Conservation (phyloP, 2,888 invertebrate genomes). For the Philopedon plagiatum region DNA sequence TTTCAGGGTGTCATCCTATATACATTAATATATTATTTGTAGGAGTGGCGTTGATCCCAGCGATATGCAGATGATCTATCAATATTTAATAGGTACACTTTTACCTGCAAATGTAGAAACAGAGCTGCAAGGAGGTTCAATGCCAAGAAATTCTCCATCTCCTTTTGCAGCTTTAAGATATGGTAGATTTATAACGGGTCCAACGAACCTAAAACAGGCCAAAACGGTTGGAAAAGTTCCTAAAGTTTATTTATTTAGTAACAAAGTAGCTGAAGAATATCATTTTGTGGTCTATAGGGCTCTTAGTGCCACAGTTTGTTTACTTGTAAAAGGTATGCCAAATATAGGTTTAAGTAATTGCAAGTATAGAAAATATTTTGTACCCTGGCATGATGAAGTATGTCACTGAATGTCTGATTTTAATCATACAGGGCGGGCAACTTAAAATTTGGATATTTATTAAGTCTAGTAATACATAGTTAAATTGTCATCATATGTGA, state of each 20-base stretch:
- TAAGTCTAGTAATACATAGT: too few species aligned
- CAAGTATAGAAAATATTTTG: too few species aligned
- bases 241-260: conserved; percentile 78
- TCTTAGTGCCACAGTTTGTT: conserved; percentile 87
- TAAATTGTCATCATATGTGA: too few species aligned
- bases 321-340: conserved; percentile 89
- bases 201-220: conserved; percentile 73
- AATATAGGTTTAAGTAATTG: too few species aligned
- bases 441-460: too few species aligned
- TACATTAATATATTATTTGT: too few species aligned
- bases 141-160: conserved; percentile 71
- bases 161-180: conserved; percentile 71
- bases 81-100: conserved; percentile 85
- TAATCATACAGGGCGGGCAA: too few species aligned
- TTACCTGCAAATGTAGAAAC: conserved; percentile 83
- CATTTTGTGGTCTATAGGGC: conserved; percentile 89
- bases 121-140: conserved; percentile 80
- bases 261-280: conserved; percentile 72
- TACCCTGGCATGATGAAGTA: too few species aligned
- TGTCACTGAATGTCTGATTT: too few species aligned
- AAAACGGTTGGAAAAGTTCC: conserved; percentile 75
- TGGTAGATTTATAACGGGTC: conserved; percentile 80
- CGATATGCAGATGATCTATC: conserved; percentile 92
- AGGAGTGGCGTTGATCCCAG: conserved; percentile 90
- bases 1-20: too few species aligned